Evolutionary conservation across 2,888 invertebrate genomes (phyloP).

Genomic region (Megaustenia siamemsis): DNA sequence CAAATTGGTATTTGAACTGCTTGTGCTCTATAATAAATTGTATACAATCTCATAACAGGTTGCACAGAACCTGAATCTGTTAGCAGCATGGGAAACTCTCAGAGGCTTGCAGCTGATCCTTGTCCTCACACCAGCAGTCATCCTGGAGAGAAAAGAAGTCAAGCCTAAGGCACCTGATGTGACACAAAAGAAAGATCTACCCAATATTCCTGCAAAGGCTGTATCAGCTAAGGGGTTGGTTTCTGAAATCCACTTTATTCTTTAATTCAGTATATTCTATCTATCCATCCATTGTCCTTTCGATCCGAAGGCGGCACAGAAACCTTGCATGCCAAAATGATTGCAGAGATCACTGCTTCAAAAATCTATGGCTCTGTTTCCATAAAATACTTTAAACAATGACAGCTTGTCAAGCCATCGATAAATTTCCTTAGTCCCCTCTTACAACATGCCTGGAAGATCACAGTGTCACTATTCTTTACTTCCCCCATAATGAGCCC

Average conservation of each 20-base stretch:
- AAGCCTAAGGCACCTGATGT: constrained; percentile 34
- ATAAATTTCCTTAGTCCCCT: no score
- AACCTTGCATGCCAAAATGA: neutral
- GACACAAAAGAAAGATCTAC: constrained; percentile 29
- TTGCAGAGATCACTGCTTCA: no score
- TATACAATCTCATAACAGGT: constrained; percentile 59
- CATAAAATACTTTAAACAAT: no score
- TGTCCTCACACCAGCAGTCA: constrained; percentile 69
- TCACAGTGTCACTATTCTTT: no score
- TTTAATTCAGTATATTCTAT: neutral
- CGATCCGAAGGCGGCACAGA: no score
- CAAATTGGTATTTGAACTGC: no score
- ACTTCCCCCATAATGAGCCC: no score
- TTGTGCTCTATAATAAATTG: neutral
- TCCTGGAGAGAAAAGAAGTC: constrained; percentile 72
- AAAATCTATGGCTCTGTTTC: no score
- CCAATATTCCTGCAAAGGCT: constrained; percentile 7
- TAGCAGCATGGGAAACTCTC: constrained; percentile 92
- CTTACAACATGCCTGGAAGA: no score
- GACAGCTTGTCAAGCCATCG: no score
- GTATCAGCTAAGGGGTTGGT: constrained; percentile 45
- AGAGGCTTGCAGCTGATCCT: constrained; percentile 88
- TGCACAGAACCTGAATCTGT: constrained; percentile 90
- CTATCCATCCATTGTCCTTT: no score
- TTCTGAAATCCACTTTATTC: neutral